Percentiles rank a stretch among this genome's conserved stretches.
Evolutionary conservation across 2,113 vertebrate species (phyloP).

Genomic region (Stigmatopora nigra): DNA sequence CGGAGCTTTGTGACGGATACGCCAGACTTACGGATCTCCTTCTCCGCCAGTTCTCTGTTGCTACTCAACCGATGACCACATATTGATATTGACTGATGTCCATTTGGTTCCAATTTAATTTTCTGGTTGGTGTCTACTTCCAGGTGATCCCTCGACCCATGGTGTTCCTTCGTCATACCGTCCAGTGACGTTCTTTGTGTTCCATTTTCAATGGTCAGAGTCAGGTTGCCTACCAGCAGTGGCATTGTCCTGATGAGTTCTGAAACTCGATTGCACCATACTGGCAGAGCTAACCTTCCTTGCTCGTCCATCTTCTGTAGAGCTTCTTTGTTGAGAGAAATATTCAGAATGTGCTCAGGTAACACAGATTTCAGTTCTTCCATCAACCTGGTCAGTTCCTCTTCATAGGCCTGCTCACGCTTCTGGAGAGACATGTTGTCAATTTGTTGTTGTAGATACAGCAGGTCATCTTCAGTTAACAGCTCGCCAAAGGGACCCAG

Average conservation of each 20-base stretch:
- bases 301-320: conserved; percentile 53
- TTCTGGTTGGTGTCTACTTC: conserved; percentile 5
- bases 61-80: conserved; percentile 56
- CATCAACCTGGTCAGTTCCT: conserved; percentile 76
- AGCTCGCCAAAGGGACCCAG: conserved; percentile 90
- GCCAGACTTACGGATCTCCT: conserved; percentile 80
- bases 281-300: conserved; percentile 63
- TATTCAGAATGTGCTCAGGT: conserved; percentile 78
- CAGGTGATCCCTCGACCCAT: conserved; percentile 16
- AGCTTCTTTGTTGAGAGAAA: conserved; percentile 75
- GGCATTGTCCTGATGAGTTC: conserved; percentile 80
- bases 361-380: conserved; percentile 78
- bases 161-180: conserved; percentile 23
- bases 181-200: conserved; percentile 18
- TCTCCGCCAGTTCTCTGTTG: conserved; percentile 66
- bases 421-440: conserved; percentile 76
- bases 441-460: conserved; percentile 79
- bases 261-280: conserved; percentile 79
- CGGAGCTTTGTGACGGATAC: conserved; percentile 80
- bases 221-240: conserved; percentile 55
- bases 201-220: conserved; percentile 19
- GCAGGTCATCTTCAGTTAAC: conserved; percentile 81
- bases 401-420: conserved; percentile 76
- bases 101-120: neutral
- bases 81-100: conserved; percentile 55